Percentiles rank a stretch among this genome's conserved stretches.
Conservation (phyloP, 2,113 vertebrate genomes). For the Ascaphus truei region DNA sequence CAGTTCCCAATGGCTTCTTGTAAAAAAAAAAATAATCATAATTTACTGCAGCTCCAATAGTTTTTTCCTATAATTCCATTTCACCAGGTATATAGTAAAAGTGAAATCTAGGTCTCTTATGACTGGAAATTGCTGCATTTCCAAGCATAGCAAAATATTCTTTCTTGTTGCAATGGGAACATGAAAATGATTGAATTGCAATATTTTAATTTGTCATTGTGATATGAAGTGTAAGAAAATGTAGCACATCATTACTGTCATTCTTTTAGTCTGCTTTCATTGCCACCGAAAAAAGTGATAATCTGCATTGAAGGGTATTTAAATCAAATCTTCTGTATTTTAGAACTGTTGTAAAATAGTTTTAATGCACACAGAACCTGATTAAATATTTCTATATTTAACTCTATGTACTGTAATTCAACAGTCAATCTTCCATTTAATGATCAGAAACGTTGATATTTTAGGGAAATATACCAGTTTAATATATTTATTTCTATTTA, state of each 20-base stretch:
- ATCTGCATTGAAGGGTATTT: neutral
- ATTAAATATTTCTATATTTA: too few relatives aligned
- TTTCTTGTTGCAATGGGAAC: neutral
- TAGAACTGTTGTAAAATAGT: too few relatives aligned
- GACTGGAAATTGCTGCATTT: neutral
- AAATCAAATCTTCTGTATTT: neutral
- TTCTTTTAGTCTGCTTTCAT: neutral
- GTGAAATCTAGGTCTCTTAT: neutral
- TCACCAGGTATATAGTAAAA: neutral
- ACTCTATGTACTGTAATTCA: too few relatives aligned
- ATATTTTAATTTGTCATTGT: conserved; percentile 15
- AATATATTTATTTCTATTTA: too few relatives aligned
- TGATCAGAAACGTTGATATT: too few relatives aligned
- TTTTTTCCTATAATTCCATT: neutral
- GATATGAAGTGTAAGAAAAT: conserved; percentile 12
- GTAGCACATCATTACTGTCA: conserved; percentile 2
- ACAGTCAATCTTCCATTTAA: too few relatives aligned
- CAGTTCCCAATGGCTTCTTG: too few relatives aligned
- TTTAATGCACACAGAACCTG: too few relatives aligned
- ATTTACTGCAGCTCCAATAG: too few relatives aligned
- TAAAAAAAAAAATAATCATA: too few relatives aligned
- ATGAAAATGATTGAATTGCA: conserved; percentile 15
- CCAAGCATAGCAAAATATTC: neutral
- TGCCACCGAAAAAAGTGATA: neutral
- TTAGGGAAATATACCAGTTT: too few relatives aligned